These are phyloP conservation scores for Hirundo rustica DNA, from an alignment of 2,797 vertebrate genomes.

Conservation along the genomic window DNA sequence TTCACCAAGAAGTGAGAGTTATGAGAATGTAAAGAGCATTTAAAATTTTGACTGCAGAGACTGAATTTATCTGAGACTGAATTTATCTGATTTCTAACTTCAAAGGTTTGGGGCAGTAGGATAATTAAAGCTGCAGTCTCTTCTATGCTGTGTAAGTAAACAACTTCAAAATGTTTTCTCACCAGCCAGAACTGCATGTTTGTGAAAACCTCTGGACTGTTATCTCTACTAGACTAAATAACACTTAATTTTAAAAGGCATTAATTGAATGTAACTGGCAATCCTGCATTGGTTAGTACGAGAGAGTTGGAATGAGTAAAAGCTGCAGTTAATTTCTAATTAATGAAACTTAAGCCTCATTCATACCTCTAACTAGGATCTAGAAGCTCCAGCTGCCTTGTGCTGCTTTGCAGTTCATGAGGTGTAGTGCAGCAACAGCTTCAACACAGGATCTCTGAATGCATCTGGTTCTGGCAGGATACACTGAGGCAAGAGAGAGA, in stretches of 20 bases:
- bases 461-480: neutral
- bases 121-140: neutral
- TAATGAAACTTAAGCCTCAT: neutral
- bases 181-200: neutral
- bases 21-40: neutral
- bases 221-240: constrained; percentile 1
- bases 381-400: neutral
- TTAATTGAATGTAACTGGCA: neutral
- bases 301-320: neutral
- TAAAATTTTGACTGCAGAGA: neutral
- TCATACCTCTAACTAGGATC: neutral
- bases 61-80: neutral
- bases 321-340: neutral
- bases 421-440: neutral
- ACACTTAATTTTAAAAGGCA: neutral
- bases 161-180: neutral
- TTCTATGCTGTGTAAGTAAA: neutral
- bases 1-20: neutral
- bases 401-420: neutral
- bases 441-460: neutral
- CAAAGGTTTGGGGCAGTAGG: neutral
- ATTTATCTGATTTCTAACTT: neutral
- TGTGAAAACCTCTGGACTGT: constrained; percentile 13
- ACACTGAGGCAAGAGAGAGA: neutral
- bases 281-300: neutral